Evolutionary conservation across 1,140 invertebrate genomes (phyloP), one percentile per base, ranked within the genome.

Genomic region (Choristoneura fumiferana): DNA sequence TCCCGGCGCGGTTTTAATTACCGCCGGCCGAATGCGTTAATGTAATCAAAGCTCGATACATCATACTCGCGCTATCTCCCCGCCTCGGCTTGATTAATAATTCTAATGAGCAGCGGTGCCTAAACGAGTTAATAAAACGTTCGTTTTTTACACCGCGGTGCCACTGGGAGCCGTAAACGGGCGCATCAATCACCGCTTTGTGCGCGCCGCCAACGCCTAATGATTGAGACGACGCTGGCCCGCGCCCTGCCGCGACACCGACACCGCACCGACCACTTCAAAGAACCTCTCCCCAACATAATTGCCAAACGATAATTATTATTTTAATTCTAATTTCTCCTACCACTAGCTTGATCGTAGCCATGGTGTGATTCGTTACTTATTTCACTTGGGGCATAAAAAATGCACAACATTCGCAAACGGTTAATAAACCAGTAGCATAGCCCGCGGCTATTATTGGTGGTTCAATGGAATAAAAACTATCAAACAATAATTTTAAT

Each of bases 71-170:
- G 70, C 81, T 85, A 87, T 87, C 83, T 79, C 77, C 69, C 80
- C 81, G 78, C 83, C 83, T 88, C 71, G 77, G 65, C 86, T 88
- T 89, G 86, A 89, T 89, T 89, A 89, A 89, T 89, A 87, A 80
- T 87, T 87, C 76, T 89, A 89, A 89, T 89, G 85, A 89, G 85
- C 81, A 81, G 76, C 81, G 84, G 77, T 86, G 85, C 85, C 85
- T 58, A 89, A 89, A 87, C 84, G 85, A 89, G 85, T 89, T 89
- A 89, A 89, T 89, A 87, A 89, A 87, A 75, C 74, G 73, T 84
- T 76, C 70, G 69, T 84, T 88, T 86, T 86, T 86, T 85, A 73
- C 71, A 64, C 65, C 34, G 29, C 45, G 57, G 69, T 81, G 85
- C 83, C 81, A 87, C 85, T 76, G 84, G 74, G 79, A 63, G 75